Conservation (phyloP, 2,888 invertebrate species). For the Heliothis peltigera region DNA sequence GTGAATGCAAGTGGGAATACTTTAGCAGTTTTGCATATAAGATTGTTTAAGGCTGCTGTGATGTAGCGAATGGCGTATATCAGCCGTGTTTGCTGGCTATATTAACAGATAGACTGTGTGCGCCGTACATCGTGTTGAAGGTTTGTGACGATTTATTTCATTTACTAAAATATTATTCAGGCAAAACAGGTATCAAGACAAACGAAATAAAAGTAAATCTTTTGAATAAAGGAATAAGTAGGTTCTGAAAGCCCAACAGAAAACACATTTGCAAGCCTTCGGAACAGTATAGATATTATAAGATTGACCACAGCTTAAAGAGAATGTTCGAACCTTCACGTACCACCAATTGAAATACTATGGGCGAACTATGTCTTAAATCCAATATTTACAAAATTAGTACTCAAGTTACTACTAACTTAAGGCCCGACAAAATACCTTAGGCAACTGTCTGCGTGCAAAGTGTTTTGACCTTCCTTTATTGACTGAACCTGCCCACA, state of each 20-base stretch:
- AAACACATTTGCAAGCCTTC: too few relatives aligned
- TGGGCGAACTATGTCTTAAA: too few relatives aligned
- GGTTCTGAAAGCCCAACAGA: too few relatives aligned
- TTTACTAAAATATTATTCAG: neutral
- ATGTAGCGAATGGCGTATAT: constrained; percentile 50
- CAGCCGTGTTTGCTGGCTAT: constrained; percentile 55
- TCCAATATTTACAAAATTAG: too few relatives aligned
- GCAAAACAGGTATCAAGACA: neutral
- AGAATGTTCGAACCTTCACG: too few relatives aligned
- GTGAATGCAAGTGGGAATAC: constrained; percentile 24
- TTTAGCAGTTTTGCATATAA: constrained; percentile 9
- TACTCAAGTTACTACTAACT: neutral
- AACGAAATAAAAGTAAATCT: neutral
- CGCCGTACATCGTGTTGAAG: constrained; percentile 44
- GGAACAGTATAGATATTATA: too few relatives aligned
- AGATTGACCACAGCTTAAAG: too few relatives aligned
- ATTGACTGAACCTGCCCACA: neutral
- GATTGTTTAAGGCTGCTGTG: constrained; percentile 17
- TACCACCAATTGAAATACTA: too few relatives aligned
- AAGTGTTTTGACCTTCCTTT: neutral
- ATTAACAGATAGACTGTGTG: constrained; percentile 54
- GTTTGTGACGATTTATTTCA: constrained; percentile 37
- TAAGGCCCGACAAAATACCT: neutral
- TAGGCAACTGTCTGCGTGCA: neutral
- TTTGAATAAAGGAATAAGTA: too few relatives aligned